These are phyloP conservation scores for Junco hyemalis DNA, from an alignment of 2,113 vertebrate genomes.

Conservation along the genomic window DNA sequence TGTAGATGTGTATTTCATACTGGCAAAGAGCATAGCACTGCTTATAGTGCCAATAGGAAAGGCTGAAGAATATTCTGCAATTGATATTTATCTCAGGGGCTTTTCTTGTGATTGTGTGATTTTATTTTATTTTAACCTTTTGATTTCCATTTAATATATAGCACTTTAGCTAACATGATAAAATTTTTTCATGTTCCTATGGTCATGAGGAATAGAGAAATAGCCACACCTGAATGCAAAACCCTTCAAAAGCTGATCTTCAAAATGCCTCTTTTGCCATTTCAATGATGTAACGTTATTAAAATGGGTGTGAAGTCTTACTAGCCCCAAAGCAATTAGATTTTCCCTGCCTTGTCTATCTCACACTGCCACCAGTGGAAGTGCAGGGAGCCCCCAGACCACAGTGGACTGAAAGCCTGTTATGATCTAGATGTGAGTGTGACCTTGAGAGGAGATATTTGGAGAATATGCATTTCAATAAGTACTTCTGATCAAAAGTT, in stretches of 20 bases:
- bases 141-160: background rate
- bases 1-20: background rate
- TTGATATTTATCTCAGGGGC: background rate
- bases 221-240: background rate
- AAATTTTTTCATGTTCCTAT: background rate
- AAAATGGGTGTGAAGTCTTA: background rate
- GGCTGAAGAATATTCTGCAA: background rate
- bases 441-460: background rate
- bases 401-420: background rate
- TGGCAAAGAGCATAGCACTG: background rate
- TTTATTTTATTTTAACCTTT: background rate
- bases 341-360: fast-evolving
- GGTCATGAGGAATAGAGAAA: background rate
- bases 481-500: constrained; percentile 42
- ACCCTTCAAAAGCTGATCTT: background rate
- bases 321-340: background rate
- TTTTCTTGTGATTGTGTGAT: background rate
- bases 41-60: background rate
- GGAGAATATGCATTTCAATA: background rate
- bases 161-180: background rate
- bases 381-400: background rate
- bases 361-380: background rate
- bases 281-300: background rate
- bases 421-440: background rate
- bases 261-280: background rate